Percentiles rank a stretch among this genome's conserved stretches.
Evolutionary conservation across 2,113 vertebrate species (phyloP).

Genomic region (Lontra canadensis): DNA sequence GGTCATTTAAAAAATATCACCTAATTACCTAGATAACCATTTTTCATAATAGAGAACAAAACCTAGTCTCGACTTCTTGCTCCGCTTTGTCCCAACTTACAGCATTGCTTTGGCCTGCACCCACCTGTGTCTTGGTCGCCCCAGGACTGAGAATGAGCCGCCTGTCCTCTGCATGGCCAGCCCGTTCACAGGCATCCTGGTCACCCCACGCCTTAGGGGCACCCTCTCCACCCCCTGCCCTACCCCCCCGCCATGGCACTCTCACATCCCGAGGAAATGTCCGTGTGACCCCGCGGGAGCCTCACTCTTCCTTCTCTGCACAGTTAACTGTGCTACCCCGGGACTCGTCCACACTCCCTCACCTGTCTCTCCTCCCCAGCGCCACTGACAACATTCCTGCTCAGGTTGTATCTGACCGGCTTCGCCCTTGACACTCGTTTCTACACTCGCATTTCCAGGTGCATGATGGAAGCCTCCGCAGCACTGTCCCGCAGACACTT

Average conservation of each 20-base stretch:
- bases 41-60: background rate
- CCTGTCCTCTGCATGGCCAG: rapidly evolving
- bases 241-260: background rate
- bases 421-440: background rate
- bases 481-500: background rate
- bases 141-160: background rate
- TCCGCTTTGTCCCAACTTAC: background rate
- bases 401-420: rapidly evolving
- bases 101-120: rapidly evolving
- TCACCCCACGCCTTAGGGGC: rapidly evolving
- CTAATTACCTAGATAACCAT: background rate
- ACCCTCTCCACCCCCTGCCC: too few species aligned
- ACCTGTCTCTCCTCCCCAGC: background rate
- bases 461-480: rapidly evolving
- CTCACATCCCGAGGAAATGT: background rate
- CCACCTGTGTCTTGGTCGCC: rapidly evolving
- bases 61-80: background rate
- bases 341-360: background rate
- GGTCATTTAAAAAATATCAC: background rate
- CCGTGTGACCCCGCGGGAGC: background rate
- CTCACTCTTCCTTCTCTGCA: background rate
- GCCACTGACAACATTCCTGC: background rate
- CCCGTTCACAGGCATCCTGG: rapidly evolving
- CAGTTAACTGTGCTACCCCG: background rate
- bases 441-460: background rate